Percentiles rank a stretch among this genome's conserved stretches.
These are phyloP conservation scores for Tridacna gigas DNA, from an alignment of 2,888 invertebrate genomes.

Conservation along the genomic window DNA sequence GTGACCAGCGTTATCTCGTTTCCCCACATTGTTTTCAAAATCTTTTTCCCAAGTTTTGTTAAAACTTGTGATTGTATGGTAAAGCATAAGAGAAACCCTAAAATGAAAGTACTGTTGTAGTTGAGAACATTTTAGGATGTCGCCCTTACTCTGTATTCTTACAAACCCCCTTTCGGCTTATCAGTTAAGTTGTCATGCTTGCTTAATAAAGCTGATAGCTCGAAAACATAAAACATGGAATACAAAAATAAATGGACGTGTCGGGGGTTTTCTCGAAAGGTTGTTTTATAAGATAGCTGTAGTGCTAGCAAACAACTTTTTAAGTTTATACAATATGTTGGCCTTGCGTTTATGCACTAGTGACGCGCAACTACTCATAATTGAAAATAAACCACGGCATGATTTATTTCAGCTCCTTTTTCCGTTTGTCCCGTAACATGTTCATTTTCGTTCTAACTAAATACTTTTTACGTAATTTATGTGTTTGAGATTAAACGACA, in stretches of 20 bases:
- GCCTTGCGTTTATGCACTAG: slow-evolving; percentile 14
- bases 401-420: not conserved
- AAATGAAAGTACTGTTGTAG: too few relatives aligned
- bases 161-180: not conserved
- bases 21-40: not conserved
- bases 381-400: not conserved
- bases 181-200: slow-evolving; percentile 11
- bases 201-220: slow-evolving; percentile 12
- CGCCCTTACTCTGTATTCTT: too few relatives aligned
- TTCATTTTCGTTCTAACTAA: too few relatives aligned
- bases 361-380: slow-evolving; percentile 17
- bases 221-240: not conserved
- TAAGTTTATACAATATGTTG: slow-evolving; percentile 9
- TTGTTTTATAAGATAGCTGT: too few relatives aligned
- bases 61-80: too few relatives aligned
- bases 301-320: not conserved
- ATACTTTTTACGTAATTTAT: too few relatives aligned
- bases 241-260: not conserved
- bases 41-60: too few relatives aligned
- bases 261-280: slow-evolving; percentile 8
- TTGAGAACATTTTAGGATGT: too few relatives aligned
- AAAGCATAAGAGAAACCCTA: not conserved
- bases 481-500: too few relatives aligned
- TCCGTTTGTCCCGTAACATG: too few relatives aligned
- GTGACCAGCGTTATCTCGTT: not conserved